Evolutionary conservation across 64 coral and sea anemone species (phyloP), one percentile per base, ranked within the genome.

Genomic region (Catalaphyllia jardinei): DNA sequence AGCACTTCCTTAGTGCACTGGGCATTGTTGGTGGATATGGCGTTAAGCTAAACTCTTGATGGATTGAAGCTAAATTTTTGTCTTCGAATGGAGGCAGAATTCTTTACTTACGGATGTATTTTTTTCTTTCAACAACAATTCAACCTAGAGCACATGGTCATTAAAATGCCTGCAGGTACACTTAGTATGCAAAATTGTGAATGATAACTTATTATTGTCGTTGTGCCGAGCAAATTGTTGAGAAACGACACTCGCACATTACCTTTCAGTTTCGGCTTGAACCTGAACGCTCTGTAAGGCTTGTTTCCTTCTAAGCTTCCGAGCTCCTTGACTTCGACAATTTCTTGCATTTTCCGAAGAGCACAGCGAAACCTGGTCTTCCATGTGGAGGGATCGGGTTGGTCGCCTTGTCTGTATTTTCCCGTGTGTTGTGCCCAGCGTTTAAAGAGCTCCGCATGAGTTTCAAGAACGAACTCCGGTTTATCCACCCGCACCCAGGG

Each of bases 301-400:
- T 91, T 88, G 12, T 62, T 89, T 0, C 91, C 91, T 25, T 97
- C 95, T 1, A 97, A 77, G 24, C 73, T 90, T 39, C 90, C 83
- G 1, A 78, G 64, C 4, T 91, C 77, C 72, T 81, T 93, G 49
- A 97, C 65, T 79, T 97, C 95, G 62, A 91, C 88, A 25, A 97
- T 93, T 67, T 97, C 95, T 0, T 88, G 31, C 95, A 97, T 97
- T 74, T 97, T 97, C 83, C 89, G 80, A 64, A 97, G 80, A 9
- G 95, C 95, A 60, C 95, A 97, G 85, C 95, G 92, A 80, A 97
- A 97, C 30, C 95, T 83, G 14, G 91, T 97, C 60, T 97, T 97
- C 95, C 95, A 97, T 14, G 90, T 91, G 12, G 91, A 93, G 2
- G 95, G 95, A 52, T 94, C 95, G 0, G 95, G 82, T 22, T 91